A percentile compares a stretch with the other conserved stretches of the same genome.
Conservation (phyloP, 2,888 invertebrate species). For the Pachydiplax longipennis region DNA sequence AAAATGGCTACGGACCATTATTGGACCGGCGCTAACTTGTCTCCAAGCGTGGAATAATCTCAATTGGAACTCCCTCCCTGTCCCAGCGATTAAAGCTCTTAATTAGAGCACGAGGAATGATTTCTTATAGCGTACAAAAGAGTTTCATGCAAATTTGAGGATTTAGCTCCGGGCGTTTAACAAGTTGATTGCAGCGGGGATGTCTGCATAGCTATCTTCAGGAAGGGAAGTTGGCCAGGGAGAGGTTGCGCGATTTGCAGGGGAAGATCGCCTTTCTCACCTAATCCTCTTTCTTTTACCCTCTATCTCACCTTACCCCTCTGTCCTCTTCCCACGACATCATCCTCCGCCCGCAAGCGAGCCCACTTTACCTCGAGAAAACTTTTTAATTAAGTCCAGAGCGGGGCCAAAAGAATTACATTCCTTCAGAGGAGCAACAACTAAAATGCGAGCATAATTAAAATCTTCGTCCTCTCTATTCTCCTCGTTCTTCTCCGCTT, state of each 20-base stretch:
- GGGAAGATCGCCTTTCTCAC: background rate
- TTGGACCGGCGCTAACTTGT: background rate
- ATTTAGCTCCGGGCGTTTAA: background rate
- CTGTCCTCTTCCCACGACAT: background rate
- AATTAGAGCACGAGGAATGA: background rate
- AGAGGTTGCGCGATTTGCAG: no score
- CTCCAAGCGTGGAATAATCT: background rate
- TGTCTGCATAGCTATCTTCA: background rate
- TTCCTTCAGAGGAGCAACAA: constrained; percentile 35
- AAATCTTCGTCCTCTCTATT: background rate
- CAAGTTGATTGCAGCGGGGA: background rate
- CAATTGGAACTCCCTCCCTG: background rate
- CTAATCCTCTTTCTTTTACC: background rate
- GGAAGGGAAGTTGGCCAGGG: no score
- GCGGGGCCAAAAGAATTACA: constrained; percentile 25
- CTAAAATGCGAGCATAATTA: constrained; percentile 39
- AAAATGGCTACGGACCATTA: background rate
- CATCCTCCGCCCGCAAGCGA: background rate
- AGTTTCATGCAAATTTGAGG: background rate
- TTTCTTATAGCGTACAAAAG: background rate
- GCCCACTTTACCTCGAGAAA: constrained; percentile 11
- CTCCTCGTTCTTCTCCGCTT: background rate
- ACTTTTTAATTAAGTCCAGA: constrained; percentile 12
- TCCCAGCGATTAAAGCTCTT: background rate
- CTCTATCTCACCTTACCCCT: background rate